phyloP scores from a whole-genome alignment of 2,888 invertebrate species.

The Gonocerus acuteangulatus region DNA sequence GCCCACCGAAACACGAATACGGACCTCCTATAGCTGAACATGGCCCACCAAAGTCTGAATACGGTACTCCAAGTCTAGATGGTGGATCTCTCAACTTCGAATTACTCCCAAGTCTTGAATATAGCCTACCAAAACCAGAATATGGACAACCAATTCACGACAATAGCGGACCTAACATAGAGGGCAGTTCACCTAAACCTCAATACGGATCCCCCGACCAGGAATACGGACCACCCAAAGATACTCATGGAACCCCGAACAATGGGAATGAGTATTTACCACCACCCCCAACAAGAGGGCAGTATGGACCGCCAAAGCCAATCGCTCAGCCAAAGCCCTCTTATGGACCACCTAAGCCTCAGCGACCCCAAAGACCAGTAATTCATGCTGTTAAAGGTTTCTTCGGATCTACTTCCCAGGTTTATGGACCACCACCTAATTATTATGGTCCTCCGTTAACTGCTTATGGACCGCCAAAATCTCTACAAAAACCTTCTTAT shows the following conservation, averaged over 20 bases:
- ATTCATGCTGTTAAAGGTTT: too few relatives aligned
- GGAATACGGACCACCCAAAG: conserved; percentile 32
- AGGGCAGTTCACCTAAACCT: conserved; percentile 29
- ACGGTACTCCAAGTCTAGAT: conserved; percentile 39
- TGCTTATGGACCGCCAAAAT: conserved; percentile 30
- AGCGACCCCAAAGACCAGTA: not conserved
- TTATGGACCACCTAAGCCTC: conserved; percentile 2
- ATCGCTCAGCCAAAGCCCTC: not conserved
- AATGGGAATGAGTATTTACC: conserved; percentile 39
- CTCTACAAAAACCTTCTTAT: conserved; percentile 13
- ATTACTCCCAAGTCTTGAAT: conserved; percentile 38
- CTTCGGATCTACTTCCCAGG: not conserved
- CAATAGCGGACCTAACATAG: not conserved
- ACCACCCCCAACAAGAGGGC: conserved; percentile 26
- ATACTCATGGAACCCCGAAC: conserved; percentile 33
- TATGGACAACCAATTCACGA: conserved; percentile 36
- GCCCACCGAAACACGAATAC: conserved; percentile 36
- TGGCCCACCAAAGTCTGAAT: conserved; percentile 38
- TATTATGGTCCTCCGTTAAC: conserved; percentile 30
- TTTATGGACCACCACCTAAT: conserved; percentile 26
- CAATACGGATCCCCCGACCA: conserved; percentile 40
- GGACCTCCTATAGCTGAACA: conserved; percentile 39
- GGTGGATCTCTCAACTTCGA: conserved; percentile 39
- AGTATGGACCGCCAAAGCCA: conserved; percentile 37
- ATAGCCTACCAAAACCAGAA: conserved; percentile 37